Evolutionary conservation across 2,888 invertebrate species (phyloP).

Genomic region (Diarsia dahlii): DNA sequence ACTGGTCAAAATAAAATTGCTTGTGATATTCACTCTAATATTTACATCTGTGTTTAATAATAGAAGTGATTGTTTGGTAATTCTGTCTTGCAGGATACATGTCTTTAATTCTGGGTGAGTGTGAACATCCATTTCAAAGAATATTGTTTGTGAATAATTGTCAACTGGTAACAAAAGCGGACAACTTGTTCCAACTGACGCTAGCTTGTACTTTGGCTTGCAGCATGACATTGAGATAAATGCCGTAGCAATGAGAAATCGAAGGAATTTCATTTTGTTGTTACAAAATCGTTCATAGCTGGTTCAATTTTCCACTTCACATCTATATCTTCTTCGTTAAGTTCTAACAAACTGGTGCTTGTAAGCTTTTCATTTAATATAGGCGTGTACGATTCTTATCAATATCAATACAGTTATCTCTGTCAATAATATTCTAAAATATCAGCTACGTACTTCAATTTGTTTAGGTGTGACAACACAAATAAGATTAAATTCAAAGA

Average conservation of each 20-base stretch:
- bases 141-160: constrained; percentile 32
- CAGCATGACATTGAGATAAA: constrained; percentile 15
- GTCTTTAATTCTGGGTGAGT: constrained; percentile 35
- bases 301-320: background rate
- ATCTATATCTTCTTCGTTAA: background rate
- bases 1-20: constrained; percentile 1
- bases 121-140: constrained; percentile 24
- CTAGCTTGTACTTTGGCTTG: constrained; percentile 5
- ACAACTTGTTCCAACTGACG: constrained; percentile 21
- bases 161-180: constrained; percentile 23
- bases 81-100: constrained; percentile 29
- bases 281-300: background rate
- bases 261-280: constrained; percentile 38
- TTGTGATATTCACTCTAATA: background rate
- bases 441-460: constrained; percentile 33
- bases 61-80: constrained; percentile 21
- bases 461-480: constrained; percentile 19
- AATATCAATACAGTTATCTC: background rate
- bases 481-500: background rate
- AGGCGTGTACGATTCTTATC: constrained; percentile 10
- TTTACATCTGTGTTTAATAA: constrained; percentile 28
- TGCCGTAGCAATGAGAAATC: background rate
- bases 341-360: background rate
- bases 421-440: constrained; percentile 29
- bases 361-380: background rate